A percentile compares a stretch with the other conserved stretches of the same genome.
phyloP scores from a whole-genome alignment of 2,888 invertebrate genomes.

The Mayetiola destructor region DNA sequence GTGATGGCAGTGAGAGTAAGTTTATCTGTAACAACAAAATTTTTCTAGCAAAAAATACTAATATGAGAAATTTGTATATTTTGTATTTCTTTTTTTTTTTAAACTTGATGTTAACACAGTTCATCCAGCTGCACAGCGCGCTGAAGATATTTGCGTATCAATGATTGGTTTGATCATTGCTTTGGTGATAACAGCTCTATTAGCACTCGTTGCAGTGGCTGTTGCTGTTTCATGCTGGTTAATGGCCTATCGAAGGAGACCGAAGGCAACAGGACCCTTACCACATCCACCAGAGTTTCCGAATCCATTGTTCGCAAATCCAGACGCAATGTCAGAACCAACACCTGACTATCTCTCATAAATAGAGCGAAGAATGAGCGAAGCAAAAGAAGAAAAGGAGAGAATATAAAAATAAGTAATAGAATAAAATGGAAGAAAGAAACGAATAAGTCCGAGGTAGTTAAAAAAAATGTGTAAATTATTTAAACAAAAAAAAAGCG shows the following conservation, averaged over 20 bases:
- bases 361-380: conserved; percentile 1
- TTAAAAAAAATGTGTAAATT: too few relatives aligned
- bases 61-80: conserved; percentile 14
- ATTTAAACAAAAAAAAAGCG: too few relatives aligned
- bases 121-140: conserved; percentile 38
- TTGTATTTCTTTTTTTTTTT: conserved; percentile 10
- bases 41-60: neutral
- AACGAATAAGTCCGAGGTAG: too few relatives aligned
- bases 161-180: conserved; percentile 88
- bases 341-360: conserved; percentile 64
- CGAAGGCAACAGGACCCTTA: conserved; percentile 74
- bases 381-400: neutral
- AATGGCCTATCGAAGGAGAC: conserved; percentile 79
- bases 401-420: neutral
- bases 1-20: conserved; percentile 64
- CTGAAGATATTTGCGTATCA: conserved; percentile 82
- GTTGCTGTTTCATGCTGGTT: conserved; percentile 92
- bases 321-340: conserved; percentile 66
- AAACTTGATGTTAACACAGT: conserved; percentile 28
- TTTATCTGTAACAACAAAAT: conserved; percentile 14
- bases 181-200: conserved; percentile 75
- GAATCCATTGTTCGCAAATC: conserved; percentile 77
- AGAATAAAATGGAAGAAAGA: too few relatives aligned
- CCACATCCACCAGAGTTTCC: conserved; percentile 93
- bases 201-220: conserved; percentile 85